Percentiles rank a stretch among this genome's conserved stretches.
phyloP scores from a whole-genome alignment of 2,113 vertebrate species.

The Neolamprologus fasciatus region DNA sequence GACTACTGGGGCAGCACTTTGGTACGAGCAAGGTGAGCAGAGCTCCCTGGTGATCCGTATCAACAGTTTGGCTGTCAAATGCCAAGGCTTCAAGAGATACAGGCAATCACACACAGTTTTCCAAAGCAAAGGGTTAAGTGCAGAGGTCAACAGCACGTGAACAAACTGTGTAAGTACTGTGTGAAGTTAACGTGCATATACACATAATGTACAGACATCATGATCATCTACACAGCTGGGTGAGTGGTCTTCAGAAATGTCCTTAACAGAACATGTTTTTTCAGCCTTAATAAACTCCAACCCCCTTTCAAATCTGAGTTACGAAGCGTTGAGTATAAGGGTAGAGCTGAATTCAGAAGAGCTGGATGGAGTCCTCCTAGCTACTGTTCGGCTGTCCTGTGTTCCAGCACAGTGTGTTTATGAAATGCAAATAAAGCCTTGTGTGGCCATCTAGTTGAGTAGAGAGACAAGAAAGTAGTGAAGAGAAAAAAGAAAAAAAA shows the following conservation, averaged over 20 bases:
- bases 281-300: slow-evolving; percentile 24
- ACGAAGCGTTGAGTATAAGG: background rate
- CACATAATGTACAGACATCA: slow-evolving; percentile 64
- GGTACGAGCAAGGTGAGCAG: slow-evolving; percentile 68
- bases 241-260: slow-evolving; percentile 54
- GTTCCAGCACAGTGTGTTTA: slow-evolving; percentile 56
- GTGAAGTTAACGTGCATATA: slow-evolving; percentile 62
- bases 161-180: slow-evolving; percentile 58
- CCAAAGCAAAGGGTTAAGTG: slow-evolving; percentile 55
- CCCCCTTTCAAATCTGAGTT: slow-evolving; percentile 1
- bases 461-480: background rate
- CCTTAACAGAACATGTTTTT: slow-evolving; percentile 21
- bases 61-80: slow-evolving; percentile 44
- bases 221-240: slow-evolving; percentile 50
- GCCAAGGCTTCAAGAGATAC: slow-evolving; percentile 54
- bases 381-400: slow-evolving; percentile 44
- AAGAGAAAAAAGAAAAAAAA: background rate
- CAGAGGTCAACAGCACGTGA: slow-evolving; percentile 52
- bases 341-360: background rate
- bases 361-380: slow-evolving; percentile 11
- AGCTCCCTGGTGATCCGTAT: slow-evolving; percentile 56
- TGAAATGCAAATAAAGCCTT: slow-evolving; percentile 21
- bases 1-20: slow-evolving; percentile 69
- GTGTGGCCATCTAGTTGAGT: background rate
- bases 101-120: slow-evolving; percentile 51